Evolutionary conservation across 2,113 vertebrate genomes (phyloP).

Genomic region (Pantherophis guttatus): DNA sequence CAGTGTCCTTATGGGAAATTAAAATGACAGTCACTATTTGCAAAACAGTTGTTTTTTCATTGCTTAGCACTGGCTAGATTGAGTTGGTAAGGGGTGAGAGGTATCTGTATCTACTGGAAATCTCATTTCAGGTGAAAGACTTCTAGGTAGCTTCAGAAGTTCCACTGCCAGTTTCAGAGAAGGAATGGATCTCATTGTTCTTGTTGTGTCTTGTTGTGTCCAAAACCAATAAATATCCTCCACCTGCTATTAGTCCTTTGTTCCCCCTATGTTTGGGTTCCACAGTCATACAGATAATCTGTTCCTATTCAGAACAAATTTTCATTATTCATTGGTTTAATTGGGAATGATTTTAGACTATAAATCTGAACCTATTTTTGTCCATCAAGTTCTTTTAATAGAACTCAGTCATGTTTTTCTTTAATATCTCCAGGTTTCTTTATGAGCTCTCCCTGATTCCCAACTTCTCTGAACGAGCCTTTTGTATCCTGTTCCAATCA

Average conservation of each 20-base stretch:
- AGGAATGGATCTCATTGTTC: not conserved
- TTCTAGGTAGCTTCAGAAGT: not conserved
- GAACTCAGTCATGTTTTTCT: slow-evolving; percentile 16
- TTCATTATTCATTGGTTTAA: not conserved
- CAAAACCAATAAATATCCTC: not conserved
- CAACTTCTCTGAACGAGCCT: slow-evolving; percentile 92
- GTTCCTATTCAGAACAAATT: not conserved
- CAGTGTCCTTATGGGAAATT: not conserved
- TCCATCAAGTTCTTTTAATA: not conserved
- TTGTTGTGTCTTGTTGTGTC: not conserved
- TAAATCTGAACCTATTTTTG: not conserved
- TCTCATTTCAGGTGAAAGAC: not conserved
- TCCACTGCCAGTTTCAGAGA: not conserved
- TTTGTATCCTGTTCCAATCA: slow-evolving; percentile 95
- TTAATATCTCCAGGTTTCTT: slow-evolving; percentile 80
- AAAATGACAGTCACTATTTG: not conserved
- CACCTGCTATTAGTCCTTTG: not conserved
- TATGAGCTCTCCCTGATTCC: slow-evolving; percentile 90
- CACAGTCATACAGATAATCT: not conserved
- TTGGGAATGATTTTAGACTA: not conserved
- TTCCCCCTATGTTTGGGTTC: not conserved
- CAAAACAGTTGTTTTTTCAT: not conserved
- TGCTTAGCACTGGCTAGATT: not conserved
- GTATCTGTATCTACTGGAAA: not conserved
- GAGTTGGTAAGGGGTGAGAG: not conserved